A percentile compares a stretch with the other conserved stretches of the same genome.
These are phyloP conservation scores for Gymnopithys bicolor DNA, from an alignment of 2,797 vertebrate species.

Conservation along the genomic window DNA sequence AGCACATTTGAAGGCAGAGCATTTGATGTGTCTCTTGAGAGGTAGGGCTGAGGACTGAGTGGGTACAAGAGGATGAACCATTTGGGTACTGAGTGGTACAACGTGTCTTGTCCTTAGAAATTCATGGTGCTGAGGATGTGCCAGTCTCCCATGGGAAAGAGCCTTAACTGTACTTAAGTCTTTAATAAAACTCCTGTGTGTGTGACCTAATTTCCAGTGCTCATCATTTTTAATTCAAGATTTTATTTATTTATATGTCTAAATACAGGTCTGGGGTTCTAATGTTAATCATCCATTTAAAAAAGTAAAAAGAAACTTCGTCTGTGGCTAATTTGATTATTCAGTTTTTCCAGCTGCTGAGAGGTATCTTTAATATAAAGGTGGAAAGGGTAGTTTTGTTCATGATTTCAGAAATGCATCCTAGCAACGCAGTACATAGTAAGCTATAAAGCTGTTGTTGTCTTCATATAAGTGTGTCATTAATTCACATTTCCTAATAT, in stretches of 20 bases:
- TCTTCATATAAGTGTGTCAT: neutral
- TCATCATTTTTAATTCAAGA: neutral
- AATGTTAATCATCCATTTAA: neutral
- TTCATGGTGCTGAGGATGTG: accelerated
- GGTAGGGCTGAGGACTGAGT: neutral
- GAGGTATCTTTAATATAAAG: neutral
- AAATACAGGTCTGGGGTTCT: neutral
- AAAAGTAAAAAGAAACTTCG: neutral
- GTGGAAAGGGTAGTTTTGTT: neutral
- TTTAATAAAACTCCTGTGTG: neutral
- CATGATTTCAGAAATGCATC: conserved; percentile 12
- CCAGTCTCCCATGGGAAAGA: neutral
- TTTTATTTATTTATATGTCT: neutral
- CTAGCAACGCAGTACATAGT: neutral
- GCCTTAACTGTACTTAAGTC: neutral
- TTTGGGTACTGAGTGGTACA: accelerated
- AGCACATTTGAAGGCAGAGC: neutral
- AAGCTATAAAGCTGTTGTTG: neutral
- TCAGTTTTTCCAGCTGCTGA: neutral
- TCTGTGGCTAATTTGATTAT: neutral
- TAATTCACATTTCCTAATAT: neutral
- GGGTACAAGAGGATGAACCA: neutral
- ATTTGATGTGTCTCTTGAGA: neutral
- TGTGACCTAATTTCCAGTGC: conserved; percentile 1
- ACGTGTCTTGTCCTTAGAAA: neutral